Percentiles rank a stretch among this genome's conserved stretches.
These are phyloP conservation scores for Crematogaster levior DNA, from an alignment of 2,888 invertebrate genomes.

Conservation along the genomic window DNA sequence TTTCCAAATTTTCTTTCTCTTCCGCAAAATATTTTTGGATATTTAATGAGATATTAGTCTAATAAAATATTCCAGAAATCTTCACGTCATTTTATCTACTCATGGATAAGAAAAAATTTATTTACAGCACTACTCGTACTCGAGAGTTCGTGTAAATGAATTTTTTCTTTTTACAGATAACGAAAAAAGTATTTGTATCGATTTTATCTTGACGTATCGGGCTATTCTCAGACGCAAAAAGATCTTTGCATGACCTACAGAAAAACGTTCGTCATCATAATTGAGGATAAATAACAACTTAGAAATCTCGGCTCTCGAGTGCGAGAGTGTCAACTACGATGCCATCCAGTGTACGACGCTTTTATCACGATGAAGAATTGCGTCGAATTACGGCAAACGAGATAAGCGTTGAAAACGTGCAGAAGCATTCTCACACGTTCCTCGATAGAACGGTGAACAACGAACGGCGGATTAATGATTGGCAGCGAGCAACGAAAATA, in stretches of 20 bases:
- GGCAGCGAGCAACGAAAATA: conserved; percentile 49
- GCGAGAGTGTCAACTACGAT: conserved; percentile 2
- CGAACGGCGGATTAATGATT: conserved; percentile 15
- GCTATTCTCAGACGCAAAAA: background rate
- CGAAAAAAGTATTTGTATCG: background rate
- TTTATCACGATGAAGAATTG: conserved; percentile 60
- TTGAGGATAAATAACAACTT: conserved; percentile 12
- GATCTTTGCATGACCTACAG: background rate
- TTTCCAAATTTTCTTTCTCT: background rate
- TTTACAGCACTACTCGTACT: no score
- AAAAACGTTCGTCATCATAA: background rate
- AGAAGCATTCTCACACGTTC: conserved; percentile 50
- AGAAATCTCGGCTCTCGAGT: background rate
- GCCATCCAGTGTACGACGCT: background rate
- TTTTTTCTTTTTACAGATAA: background rate
- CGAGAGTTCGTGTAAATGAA: no score
- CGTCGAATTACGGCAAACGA: conserved; percentile 60
- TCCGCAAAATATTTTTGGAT: background rate
- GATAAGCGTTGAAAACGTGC: conserved; percentile 59
- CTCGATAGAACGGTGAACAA: conserved; percentile 28
- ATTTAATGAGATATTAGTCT: background rate
- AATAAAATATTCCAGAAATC: background rate
- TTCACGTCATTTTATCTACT: background rate
- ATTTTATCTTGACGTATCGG: background rate
- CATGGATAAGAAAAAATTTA: no score